These are phyloP conservation scores for Nylanderia fulva DNA, from an alignment of 1,140 invertebrate species.

Conservation along the genomic window DNA sequence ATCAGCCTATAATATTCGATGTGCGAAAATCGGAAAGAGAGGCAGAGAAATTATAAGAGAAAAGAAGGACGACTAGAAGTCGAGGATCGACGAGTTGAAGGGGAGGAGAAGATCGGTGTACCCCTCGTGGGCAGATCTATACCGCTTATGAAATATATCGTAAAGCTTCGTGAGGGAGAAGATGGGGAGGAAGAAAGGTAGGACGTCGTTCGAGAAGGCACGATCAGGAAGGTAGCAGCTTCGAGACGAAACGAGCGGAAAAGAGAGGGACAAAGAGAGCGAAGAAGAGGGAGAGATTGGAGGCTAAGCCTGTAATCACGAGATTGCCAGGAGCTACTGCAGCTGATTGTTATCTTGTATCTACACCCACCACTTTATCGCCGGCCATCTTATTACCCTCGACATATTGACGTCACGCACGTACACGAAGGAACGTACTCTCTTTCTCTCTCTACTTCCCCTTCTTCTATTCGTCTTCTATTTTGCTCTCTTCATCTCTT, in stretches of 20 bases:
- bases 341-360: constrained; percentile 86
- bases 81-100: constrained; percentile 21
- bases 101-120: background rate
- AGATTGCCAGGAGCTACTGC: constrained; percentile 85
- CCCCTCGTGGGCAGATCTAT: constrained; percentile 59
- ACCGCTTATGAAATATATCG: constrained; percentile 71
- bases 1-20: constrained; percentile 75
- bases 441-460: constrained; percentile 52
- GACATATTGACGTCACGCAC: constrained; percentile 85
- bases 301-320: constrained; percentile 84
- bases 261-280: constrained; percentile 26
- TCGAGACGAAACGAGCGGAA: constrained; percentile 35
- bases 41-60: constrained; percentile 28
- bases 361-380: constrained; percentile 86
- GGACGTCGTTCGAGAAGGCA: constrained; percentile 23
- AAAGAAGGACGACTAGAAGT: constrained; percentile 40
- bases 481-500: constrained; percentile 25
- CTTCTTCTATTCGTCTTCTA: background rate
- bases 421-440: constrained; percentile 75
- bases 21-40: constrained; percentile 78
- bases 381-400: constrained; percentile 84
- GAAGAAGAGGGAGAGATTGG: constrained; percentile 67
- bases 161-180: constrained; percentile 61
- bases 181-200: constrained; percentile 22
- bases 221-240: constrained; percentile 49